Conservation (phyloP, 2,797 vertebrate genomes). For the Staurois parvus region DNA sequence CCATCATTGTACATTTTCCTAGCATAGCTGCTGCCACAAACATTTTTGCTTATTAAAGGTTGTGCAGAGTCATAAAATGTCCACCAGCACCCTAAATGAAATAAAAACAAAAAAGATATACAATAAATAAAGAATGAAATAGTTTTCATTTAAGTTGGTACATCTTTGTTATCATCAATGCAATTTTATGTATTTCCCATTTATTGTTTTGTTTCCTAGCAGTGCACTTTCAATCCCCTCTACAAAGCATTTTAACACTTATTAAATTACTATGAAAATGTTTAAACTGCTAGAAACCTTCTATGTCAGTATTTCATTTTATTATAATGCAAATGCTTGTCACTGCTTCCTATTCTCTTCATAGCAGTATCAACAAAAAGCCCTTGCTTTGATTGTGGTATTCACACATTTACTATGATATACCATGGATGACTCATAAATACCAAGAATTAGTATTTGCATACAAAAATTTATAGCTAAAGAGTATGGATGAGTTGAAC, state of each 20-base stretch:
- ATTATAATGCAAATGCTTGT: slow-evolving; percentile 20
- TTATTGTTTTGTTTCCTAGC: background rate
- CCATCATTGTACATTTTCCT: background rate
- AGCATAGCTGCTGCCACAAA: background rate
- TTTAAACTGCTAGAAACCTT: slow-evolving; percentile 19
- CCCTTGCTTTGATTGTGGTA: background rate
- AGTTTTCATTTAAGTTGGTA: background rate
- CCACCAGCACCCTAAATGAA: background rate
- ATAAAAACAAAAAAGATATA: background rate
- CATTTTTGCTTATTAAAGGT: background rate
- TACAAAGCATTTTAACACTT: slow-evolving; percentile 18
- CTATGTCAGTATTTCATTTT: slow-evolving; percentile 19
- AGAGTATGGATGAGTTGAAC: too few relatives aligned
- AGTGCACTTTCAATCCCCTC: background rate
- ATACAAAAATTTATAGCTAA: too few relatives aligned
- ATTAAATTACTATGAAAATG: slow-evolving; percentile 33
- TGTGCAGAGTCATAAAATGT: background rate
- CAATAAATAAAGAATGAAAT: background rate
- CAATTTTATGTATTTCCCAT: slow-evolving; percentile 6
- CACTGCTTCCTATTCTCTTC: background rate
- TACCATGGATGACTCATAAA: too few relatives aligned
- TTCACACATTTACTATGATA: background rate
- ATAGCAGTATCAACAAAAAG: background rate
- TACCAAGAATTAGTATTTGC: too few relatives aligned
- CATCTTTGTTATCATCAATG: background rate